A percentile compares a stretch with the other conserved stretches of the same genome.
Conservation (phyloP, 2,888 invertebrate genomes). For the Reticulitermes lucifugus region DNA sequence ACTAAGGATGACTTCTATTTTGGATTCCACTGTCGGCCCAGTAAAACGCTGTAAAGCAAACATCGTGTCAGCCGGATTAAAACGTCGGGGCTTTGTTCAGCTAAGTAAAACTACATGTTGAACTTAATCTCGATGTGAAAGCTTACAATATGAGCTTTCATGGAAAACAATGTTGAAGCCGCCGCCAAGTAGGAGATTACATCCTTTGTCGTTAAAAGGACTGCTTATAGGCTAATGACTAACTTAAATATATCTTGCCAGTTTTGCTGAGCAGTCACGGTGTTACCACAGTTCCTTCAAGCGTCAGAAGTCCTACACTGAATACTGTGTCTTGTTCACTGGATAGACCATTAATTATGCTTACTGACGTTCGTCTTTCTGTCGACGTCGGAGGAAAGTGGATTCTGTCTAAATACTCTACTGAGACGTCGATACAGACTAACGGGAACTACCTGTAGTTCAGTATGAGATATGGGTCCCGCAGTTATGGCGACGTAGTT, state of each 20-base stretch:
- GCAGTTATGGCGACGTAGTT: too few relatives aligned
- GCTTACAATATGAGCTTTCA: slow-evolving; percentile 1
- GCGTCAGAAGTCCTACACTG: background rate
- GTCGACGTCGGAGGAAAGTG: background rate
- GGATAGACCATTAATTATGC: background rate
- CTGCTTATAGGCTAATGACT: slow-evolving; percentile 18
- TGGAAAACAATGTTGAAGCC: too few relatives aligned
- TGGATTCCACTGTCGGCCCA: too few relatives aligned
- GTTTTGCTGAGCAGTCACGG: background rate
- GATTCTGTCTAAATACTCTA: background rate
- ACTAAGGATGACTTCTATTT: too few relatives aligned
- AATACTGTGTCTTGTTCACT: background rate
- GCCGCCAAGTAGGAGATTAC: background rate
- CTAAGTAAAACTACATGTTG: too few relatives aligned
- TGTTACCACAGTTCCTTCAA: background rate
- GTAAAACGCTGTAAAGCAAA: too few relatives aligned
- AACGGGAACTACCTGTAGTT: too few relatives aligned
- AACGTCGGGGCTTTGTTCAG: too few relatives aligned
- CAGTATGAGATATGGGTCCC: too few relatives aligned
- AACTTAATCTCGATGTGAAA: background rate
- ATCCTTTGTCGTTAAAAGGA: background rate
- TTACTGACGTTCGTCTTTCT: background rate
- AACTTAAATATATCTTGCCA: background rate
- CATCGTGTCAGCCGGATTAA: too few relatives aligned
- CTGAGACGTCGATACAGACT: too few relatives aligned